Percentiles rank a stretch among this genome's conserved stretches.
Conservation (phyloP, 1,140 invertebrate genomes). For the Harlomillsia oculata region DNA sequence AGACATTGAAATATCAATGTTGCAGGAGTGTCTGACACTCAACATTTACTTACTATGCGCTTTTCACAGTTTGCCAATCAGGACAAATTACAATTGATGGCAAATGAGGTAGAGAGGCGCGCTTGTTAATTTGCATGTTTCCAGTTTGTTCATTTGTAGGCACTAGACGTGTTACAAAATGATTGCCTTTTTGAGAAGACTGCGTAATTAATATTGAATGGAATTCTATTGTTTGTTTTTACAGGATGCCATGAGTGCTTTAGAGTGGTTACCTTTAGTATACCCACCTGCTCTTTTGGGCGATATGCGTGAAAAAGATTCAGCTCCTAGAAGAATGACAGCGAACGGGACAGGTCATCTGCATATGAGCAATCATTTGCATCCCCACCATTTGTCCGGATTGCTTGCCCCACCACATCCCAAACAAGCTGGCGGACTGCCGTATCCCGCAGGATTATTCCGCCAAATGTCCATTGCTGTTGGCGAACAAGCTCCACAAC, state of each 20-base stretch:
- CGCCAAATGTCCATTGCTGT: slow-evolving; percentile 30
- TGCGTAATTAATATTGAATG: too few relatives aligned
- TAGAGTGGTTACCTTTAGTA: slow-evolving; percentile 73
- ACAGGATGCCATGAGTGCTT: slow-evolving; percentile 81
- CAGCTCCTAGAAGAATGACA: slow-evolving; percentile 39
- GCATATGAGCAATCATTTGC: slow-evolving; percentile 5
- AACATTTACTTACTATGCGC: too few relatives aligned
- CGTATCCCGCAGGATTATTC: slow-evolving; percentile 20
- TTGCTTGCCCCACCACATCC: background rate
- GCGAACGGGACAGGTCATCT: background rate
- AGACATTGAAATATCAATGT: too few relatives aligned
- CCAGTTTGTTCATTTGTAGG: too few relatives aligned
- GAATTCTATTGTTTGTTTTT: slow-evolving; percentile 56
- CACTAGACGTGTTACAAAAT: too few relatives aligned
- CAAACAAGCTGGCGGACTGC: slow-evolving; percentile 3
- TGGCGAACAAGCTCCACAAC: slow-evolving; percentile 17
- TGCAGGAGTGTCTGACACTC: too few relatives aligned
- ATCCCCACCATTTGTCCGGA: slow-evolving; percentile 5
- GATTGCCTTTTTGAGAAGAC: too few relatives aligned
- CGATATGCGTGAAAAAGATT: slow-evolving; percentile 66
- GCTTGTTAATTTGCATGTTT: too few relatives aligned
- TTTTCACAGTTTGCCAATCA: too few relatives aligned
- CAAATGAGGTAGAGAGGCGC: too few relatives aligned
- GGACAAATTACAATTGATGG: too few relatives aligned
- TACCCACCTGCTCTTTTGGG: slow-evolving; percentile 28